phyloP scores from a whole-genome alignment of 2,888 invertebrate species.

The Acleris holmiana region DNA sequence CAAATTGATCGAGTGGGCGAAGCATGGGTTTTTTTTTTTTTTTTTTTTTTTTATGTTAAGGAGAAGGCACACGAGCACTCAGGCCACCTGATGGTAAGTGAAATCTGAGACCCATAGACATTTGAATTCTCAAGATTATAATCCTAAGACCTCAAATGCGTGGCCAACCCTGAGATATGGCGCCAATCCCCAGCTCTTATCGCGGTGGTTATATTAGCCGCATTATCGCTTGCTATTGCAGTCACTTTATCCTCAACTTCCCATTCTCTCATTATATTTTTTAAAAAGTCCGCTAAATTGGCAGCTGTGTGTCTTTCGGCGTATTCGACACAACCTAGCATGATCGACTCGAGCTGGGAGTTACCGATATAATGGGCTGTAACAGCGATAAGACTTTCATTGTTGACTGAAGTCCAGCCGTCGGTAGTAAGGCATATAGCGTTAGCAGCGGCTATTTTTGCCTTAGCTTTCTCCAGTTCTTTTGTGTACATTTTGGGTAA shows the following conservation, averaged over 20 bases:
- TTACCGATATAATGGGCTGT: conserved; percentile 12
- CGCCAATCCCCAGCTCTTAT: conserved; percentile 33
- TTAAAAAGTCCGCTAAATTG: conserved; percentile 16
- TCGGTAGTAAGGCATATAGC: too few species aligned
- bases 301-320: conserved; percentile 18
- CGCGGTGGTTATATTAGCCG: conserved; percentile 35
- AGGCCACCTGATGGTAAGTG: too few species aligned
- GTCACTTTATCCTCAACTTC: conserved; percentile 24
- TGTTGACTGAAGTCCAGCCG: conserved; percentile 2
- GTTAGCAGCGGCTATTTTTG: too few species aligned
- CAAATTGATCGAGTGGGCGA: neutral
- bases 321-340: conserved; percentile 25
- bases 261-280: conserved; percentile 29
- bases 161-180: too few species aligned
- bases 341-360: conserved; percentile 5
- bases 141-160: too few species aligned
- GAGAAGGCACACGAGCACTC: too few species aligned
- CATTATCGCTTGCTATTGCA: conserved; percentile 33
- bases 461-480: too few species aligned
- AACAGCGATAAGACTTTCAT: conserved; percentile 7
- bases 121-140: too few species aligned
- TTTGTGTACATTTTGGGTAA: too few species aligned
- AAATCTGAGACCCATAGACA: too few species aligned
- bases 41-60: too few species aligned
- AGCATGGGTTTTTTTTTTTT: too few species aligned